A percentile compares a stretch with the other conserved stretches of the same genome.
These are phyloP conservation scores for Aselliscus stoliczkanus DNA, from an alignment of 2,797 vertebrate genomes.

Conservation along the genomic window DNA sequence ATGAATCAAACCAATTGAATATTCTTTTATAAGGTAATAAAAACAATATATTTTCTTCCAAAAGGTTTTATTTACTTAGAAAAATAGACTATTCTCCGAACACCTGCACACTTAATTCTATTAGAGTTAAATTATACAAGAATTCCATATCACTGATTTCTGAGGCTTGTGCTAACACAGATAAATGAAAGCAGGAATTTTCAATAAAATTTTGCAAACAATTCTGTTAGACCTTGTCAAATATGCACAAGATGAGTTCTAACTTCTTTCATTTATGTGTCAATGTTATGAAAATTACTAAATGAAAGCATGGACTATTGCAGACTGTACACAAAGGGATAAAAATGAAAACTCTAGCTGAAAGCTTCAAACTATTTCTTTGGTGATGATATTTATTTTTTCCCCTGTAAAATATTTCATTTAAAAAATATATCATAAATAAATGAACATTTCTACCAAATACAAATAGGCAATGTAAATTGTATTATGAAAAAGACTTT, in stretches of 20 bases:
- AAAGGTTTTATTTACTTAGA: constrained; percentile 74
- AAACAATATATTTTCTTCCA: constrained; percentile 65
- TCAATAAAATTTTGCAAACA: constrained; percentile 84
- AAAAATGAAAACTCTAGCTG: constrained; percentile 60
- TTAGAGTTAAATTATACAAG: constrained; percentile 75
- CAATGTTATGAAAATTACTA: constrained; percentile 74
- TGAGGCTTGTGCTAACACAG: constrained; percentile 80
- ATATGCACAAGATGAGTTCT: constrained; percentile 68
- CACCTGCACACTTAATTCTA: constrained; percentile 74
- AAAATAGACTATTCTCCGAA: constrained; percentile 71
- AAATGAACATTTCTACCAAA: neutral
- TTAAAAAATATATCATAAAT: constrained; percentile 11
- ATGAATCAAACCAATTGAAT: constrained; percentile 51
- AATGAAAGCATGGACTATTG: constrained; percentile 58
- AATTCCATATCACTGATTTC: constrained; percentile 76
- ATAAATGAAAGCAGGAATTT: constrained; percentile 80
- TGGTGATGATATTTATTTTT: constrained; percentile 48
- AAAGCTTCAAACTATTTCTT: constrained; percentile 71
- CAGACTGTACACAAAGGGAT: constrained; percentile 64
- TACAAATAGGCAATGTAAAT: neutral
- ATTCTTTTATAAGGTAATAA: constrained; percentile 65
- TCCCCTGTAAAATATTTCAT: neutral
- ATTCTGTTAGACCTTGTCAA: constrained; percentile 80
- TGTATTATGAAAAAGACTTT: neutral
- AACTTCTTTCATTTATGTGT: constrained; percentile 78